Evolutionary conservation across 2,113 vertebrate species (phyloP), one percentile per base, ranked within the genome.

Genomic region (Mesoclemmys tuberculata): DNA sequence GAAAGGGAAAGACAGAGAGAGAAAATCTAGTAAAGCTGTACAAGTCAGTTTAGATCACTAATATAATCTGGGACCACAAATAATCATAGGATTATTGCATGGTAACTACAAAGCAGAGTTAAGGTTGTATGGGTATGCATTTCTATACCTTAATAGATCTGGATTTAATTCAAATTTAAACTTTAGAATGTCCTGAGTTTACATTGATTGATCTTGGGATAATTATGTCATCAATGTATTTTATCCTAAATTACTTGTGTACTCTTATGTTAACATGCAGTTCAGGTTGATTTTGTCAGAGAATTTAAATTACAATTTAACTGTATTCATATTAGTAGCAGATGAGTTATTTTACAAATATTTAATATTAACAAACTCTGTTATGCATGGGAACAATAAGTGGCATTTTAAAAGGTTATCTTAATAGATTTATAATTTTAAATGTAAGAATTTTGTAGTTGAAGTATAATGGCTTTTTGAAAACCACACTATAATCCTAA

Each of bases 191-290:
- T 13, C 14, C 87, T 74, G 83, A 1, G 2, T 7, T 82, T n/a
- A 52, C 22, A 93, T 88, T 54, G 80, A 8, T n/a, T 80, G 21
- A 90, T 61, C 46, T 2, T 55, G 26, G 71, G 11, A 4, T 82
- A 86, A 78, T 44, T 90, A 85, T 85, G 91, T 35, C 0, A 3
- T 10, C 0, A 26, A 44, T 4, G 2, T 46, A 64, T 82, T 93
- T 92, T 55, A 91, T 85, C 24, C 2, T 68, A 87, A 85, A 27
- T 48, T 44, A 78, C 16, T 48, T 54, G 51, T 0, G 5, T 6
- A 1, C 84, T 82, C 48, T 89, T 29, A 90, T 84, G 41, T 11
- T 88, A 88, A 90, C 93, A 92, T 88, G 52, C 87, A 95, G 82
- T 88, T 94, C 61, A 82, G 79, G 24, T 6, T 78, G 83, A 3